These are phyloP conservation scores for Drosophila aldrichi DNA, from an alignment of 2,888 invertebrate species.

Conservation along the genomic window DNA sequence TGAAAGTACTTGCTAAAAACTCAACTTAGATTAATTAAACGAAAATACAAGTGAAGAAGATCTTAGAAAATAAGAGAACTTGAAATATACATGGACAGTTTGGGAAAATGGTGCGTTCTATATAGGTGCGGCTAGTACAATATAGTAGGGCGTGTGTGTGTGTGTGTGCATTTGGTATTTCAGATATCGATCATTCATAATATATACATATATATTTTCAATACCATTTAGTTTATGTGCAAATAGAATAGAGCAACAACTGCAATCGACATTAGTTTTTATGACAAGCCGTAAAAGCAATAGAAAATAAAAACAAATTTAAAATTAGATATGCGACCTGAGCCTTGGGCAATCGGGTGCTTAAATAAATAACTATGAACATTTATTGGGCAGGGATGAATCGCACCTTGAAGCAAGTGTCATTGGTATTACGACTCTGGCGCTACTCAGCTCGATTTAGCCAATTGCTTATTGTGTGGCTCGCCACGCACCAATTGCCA, in stretches of 20 bases:
- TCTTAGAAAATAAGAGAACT: slow-evolving; percentile 29
- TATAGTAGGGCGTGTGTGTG: slow-evolving; percentile 10
- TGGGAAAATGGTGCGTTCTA: slow-evolving; percentile 23
- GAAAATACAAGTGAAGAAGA: slow-evolving; percentile 18
- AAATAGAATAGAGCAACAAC: not conserved
- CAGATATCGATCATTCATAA: not conserved
- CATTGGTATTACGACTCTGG: slow-evolving; percentile 16
- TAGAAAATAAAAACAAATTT: not conserved
- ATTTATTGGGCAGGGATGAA: slow-evolving; percentile 1
- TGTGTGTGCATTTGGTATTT: slow-evolving; percentile 1
- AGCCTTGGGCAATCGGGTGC: not conserved
- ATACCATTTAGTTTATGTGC: not conserved
- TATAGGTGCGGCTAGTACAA: slow-evolving; percentile 30
- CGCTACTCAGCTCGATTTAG: slow-evolving; percentile 43
- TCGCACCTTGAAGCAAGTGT: slow-evolving; percentile 12
- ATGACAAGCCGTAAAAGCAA: not conserved
- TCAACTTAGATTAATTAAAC: slow-evolving; percentile 28
- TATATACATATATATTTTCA: not conserved
- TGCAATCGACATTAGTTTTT: not conserved
- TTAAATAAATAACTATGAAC: not conserved
- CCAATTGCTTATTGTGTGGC: slow-evolving; percentile 51
- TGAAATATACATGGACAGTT: slow-evolving; percentile 28
- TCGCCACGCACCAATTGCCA: slow-evolving; percentile 58
- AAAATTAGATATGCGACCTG: not conserved
- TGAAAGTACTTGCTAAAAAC: slow-evolving; percentile 33